Percentiles rank a stretch among this genome's conserved stretches.
Conservation (phyloP, 1,140 invertebrate species). For the Helicoverpa armigera region DNA sequence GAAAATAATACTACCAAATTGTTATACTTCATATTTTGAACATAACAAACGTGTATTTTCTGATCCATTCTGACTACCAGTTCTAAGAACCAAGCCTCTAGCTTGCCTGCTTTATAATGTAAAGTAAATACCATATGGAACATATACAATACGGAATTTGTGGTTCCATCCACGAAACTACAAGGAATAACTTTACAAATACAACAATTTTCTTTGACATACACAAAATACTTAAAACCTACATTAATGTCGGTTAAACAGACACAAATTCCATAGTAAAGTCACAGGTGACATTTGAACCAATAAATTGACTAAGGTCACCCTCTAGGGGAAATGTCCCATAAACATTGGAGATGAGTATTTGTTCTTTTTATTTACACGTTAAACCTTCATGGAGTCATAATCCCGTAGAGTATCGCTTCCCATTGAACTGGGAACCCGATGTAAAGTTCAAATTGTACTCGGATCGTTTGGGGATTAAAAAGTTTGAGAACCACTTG, state of each 20-base stretch:
- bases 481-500: neutral
- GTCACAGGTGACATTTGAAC: conserved; percentile 3
- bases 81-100: neutral
- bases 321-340: conserved; percentile 30
- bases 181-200: too few species aligned
- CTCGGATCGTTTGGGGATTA: neutral
- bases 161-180: too few species aligned
- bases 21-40: too few species aligned
- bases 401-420: conserved; percentile 19
- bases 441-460: neutral
- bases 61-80: neutral
- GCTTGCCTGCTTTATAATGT: neutral
- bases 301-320: conserved; percentile 31
- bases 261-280: neutral
- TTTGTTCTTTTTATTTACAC: conserved; percentile 44
- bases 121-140: too few species aligned
- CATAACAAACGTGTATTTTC: too few species aligned
- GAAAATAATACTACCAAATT: too few species aligned
- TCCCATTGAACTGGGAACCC: neutral
- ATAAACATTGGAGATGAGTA: conserved; percentile 42
- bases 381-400: conserved; percentile 6
- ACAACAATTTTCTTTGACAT: too few species aligned
- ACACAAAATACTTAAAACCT: neutral
- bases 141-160: too few species aligned
- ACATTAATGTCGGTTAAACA: neutral